Evolutionary conservation across 2,888 invertebrate genomes (phyloP), one percentile per base, ranked within the genome.

Genomic region (Morpho helenor): DNA sequence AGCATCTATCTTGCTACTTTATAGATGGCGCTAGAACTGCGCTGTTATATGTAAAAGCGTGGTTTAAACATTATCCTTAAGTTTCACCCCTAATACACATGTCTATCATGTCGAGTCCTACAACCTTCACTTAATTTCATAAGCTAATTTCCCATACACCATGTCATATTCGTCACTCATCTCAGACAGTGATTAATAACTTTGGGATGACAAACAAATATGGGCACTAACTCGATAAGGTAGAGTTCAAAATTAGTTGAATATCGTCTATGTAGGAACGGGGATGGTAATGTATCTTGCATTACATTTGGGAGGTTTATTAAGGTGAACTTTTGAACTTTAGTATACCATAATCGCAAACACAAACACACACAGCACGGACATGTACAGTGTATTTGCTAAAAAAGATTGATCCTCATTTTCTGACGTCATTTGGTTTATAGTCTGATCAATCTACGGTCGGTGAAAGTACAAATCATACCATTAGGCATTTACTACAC

Each of bases 121-220:
- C 59, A 58, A 61, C 61, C 64, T 59, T 59, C 52, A 61, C 61
- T 61, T 57, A 64, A 67, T 65, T 67, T 75, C 74, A 75, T 72
- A 73, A 75, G 71, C 72, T 71, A 74, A 75, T 74, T 70, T 68
- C 68, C 58, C 50, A 54, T 51, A 65, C 64, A 62, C 68, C 67
- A 69, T 75, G 79, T 76, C 75, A 69, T 75, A 76, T 77, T 79
- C 76, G 80, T 83, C 80, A 82, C 76, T 81, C 77, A 79, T 71
- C 70, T 65, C 51, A 62, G 80, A 81, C 79, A 75, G 71, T 79
- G 80, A 81, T 71, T 68, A 71, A 77, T 77, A 68, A 69, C 56
- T 22, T 49, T 43, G n/a, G 42, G 8, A 10, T 41, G 23, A n/a
- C 16, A 10, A 50, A 43, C 47, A 40, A 61, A 47, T 50, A 9